Conservation (phyloP, 2,113 vertebrate species). For the Empidonax alnorum region DNA sequence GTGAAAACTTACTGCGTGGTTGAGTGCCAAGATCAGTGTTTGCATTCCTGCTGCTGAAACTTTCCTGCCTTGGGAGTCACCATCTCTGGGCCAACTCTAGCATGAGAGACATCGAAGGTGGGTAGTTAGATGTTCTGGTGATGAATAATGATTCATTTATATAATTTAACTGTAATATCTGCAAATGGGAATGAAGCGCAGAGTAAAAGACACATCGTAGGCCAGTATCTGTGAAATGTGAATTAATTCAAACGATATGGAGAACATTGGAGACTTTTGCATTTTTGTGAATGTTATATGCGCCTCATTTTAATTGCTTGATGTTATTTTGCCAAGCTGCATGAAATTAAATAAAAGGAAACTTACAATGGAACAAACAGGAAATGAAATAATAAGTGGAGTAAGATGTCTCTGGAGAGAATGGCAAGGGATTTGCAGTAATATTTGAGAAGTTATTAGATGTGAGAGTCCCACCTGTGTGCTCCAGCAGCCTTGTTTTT, state of each 20-base stretch:
- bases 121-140: conserved; percentile 41
- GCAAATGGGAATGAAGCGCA: conserved; percentile 1
- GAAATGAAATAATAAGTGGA: conserved; percentile 40
- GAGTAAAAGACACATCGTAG: conserved; percentile 9
- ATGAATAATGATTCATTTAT: conserved; percentile 43
- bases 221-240: neutral
- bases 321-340: conserved; percentile 20
- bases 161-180: conserved; percentile 10
- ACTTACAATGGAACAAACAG: conserved; percentile 11
- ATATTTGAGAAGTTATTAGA: conserved; percentile 43
- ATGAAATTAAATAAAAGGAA: conserved; percentile 40
- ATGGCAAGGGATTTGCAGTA: neutral
- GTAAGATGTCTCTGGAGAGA: conserved; percentile 24
- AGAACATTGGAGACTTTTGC: neutral
- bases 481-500: conserved; percentile 22
- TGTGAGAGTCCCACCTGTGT: conserved; percentile 26
- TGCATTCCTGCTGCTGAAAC: neutral
- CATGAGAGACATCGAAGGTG: neutral
- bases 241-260: conserved; percentile 3
- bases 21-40: neutral
- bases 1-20: neutral
- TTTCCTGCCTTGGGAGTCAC: neutral
- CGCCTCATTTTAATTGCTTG: conserved; percentile 32
- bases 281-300: neutral
- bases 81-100: neutral